Percentiles rank a stretch among this genome's conserved stretches.
Conservation (phyloP, 2,888 invertebrate genomes). For the Oeneis ivallda region DNA sequence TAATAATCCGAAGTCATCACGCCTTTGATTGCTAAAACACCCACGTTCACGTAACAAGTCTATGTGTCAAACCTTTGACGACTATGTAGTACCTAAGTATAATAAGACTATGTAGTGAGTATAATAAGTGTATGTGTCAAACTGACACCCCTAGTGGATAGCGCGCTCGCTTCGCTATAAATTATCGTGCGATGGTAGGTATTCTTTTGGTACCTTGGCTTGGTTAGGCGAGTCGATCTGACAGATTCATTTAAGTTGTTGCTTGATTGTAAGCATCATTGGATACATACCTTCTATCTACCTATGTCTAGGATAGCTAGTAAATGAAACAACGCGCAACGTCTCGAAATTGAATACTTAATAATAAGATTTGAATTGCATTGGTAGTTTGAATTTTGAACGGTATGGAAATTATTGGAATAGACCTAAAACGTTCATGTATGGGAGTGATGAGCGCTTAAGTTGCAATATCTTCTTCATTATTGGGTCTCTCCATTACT, state of each 20-base stretch:
- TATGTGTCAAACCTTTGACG: too few relatives aligned
- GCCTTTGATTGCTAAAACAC: too few relatives aligned
- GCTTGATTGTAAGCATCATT: constrained; percentile 18
- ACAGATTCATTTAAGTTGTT: constrained; percentile 55
- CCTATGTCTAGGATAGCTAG: neutral
- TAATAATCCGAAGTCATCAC: too few relatives aligned
- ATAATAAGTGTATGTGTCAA: too few relatives aligned
- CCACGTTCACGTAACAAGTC: too few relatives aligned
- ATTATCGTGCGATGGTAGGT: constrained; percentile 77
- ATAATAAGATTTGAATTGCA: constrained; percentile 36
- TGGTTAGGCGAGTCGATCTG: constrained; percentile 57
- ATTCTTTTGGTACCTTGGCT: constrained; percentile 65
- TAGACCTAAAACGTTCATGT: neutral
- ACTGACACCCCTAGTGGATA: constrained; percentile 44
- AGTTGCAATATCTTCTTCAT: too few relatives aligned
- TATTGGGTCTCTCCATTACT: too few relatives aligned
- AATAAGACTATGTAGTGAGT: too few relatives aligned
- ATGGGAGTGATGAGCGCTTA: neutral
- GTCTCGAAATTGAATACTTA: constrained; percentile 31
- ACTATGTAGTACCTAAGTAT: too few relatives aligned
- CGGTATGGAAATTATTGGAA: neutral
- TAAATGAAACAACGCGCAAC: constrained; percentile 13
- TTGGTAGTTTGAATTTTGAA: neutral
- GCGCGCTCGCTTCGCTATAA: constrained; percentile 71
- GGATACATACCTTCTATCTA: neutral